These are phyloP conservation scores for Amia ocellicauda DNA, from an alignment of 2,113 vertebrate genomes.

Conservation along the genomic window DNA sequence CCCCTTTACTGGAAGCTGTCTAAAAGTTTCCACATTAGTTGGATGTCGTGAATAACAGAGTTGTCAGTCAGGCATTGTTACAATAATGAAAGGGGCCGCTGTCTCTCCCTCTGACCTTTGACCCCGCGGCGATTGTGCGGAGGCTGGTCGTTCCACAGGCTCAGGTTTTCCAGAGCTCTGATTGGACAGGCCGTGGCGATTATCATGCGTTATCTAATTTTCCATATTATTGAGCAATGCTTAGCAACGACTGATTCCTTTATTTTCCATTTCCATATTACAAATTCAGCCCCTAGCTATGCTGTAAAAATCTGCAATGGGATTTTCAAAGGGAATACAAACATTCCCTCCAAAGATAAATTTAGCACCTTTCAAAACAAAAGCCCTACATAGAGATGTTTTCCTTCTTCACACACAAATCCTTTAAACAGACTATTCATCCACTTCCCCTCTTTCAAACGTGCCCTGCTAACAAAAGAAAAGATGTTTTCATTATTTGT, in stretches of 20 bases:
- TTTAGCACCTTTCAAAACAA: not conserved
- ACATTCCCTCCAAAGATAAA: not conserved
- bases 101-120: conserved; percentile 2
- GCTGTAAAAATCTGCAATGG: conserved; percentile 16
- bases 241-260: not conserved
- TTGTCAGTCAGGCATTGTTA: not conserved
- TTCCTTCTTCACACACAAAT: too few species aligned
- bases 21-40: too few species aligned
- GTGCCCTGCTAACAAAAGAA: not conserved
- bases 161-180: not conserved
- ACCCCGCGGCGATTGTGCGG: not conserved
- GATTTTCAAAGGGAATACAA: not conserved
- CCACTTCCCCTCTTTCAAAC: not conserved
- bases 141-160: not conserved
- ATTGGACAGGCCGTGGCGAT: not conserved
- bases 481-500: too few species aligned
- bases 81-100: conserved; percentile 3
- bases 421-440: not conserved
- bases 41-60: too few species aligned
- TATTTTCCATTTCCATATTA: conserved; percentile 34
- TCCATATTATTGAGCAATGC: not conserved
- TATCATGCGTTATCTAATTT: conserved; percentile 16
- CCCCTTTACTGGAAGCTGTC: too few species aligned
- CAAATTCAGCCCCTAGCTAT: conserved; percentile 34
- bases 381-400: too few species aligned